Conservation (phyloP, 2,888 invertebrate species). For the Nephrocerus scutellatus region DNA sequence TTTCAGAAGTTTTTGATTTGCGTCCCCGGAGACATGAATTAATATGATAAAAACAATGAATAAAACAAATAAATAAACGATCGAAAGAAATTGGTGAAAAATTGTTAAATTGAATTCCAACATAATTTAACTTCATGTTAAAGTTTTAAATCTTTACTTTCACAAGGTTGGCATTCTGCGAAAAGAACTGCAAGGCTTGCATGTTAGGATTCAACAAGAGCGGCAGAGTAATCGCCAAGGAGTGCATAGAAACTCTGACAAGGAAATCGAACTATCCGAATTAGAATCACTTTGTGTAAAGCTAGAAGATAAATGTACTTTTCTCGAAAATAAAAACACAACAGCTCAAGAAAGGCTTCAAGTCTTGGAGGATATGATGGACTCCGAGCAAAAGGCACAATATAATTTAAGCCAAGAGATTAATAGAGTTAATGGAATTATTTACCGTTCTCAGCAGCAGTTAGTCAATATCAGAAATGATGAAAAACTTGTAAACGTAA, state of each 20-base stretch:
- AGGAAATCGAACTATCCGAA: constrained; percentile 27
- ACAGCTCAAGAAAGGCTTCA: constrained; percentile 40
- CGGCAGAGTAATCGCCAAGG: constrained; percentile 38
- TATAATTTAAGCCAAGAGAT: constrained; percentile 34
- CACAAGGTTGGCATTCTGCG: constrained; percentile 33
- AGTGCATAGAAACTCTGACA: constrained; percentile 26
- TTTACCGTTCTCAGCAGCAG: constrained; percentile 41
- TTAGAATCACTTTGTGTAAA: constrained; percentile 24
- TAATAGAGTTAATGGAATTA: constrained; percentile 34
- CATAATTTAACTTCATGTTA: too few relatives aligned
- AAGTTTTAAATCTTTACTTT: constrained; percentile 3
- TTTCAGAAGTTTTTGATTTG: neutral
- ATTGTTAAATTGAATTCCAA: too few relatives aligned
- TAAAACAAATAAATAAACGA: too few relatives aligned
- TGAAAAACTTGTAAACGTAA: constrained; percentile 28
- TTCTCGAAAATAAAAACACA: constrained; percentile 34
- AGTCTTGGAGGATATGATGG: constrained; percentile 43
- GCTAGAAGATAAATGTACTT: constrained; percentile 29
- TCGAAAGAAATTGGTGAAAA: too few relatives aligned
- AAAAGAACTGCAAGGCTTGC: constrained; percentile 39
- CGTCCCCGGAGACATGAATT: too few relatives aligned
- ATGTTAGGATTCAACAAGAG: constrained; percentile 36
- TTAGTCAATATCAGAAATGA: constrained; percentile 34
- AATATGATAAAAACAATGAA: neutral
- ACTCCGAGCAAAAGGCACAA: constrained; percentile 35